These are phyloP conservation scores for Meiosimyza decipiens DNA, from an alignment of 2,888 invertebrate species.

Conservation along the genomic window DNA sequence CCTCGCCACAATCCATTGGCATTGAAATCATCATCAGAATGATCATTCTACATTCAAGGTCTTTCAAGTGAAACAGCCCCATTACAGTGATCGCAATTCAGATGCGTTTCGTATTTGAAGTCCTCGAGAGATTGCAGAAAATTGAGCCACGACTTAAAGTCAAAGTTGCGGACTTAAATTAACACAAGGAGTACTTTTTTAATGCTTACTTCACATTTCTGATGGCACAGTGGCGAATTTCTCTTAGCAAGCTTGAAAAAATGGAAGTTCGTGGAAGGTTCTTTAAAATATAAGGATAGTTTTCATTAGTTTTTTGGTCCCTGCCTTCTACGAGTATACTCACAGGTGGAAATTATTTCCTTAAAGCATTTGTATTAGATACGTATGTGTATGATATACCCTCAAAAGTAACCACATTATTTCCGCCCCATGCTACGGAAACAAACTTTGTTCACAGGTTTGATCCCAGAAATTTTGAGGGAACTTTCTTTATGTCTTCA, in stretches of 20 bases:
- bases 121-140: conserved; percentile 43
- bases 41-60: not conserved
- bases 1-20: not conserved
- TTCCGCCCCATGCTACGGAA: too few relatives aligned
- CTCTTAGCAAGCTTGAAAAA: too few relatives aligned
- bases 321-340: too few relatives aligned
- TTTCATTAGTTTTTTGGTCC: too few relatives aligned
- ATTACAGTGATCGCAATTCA: conserved; percentile 8
- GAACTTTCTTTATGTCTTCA: not conserved
- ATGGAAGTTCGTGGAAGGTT: too few relatives aligned
- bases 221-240: not conserved
- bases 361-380: too few relatives aligned
- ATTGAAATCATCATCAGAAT: not conserved
- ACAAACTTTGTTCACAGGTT: not conserved
- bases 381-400: too few relatives aligned
- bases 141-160: conserved; percentile 43
- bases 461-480: not conserved
- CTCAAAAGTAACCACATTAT: too few relatives aligned
- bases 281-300: too few relatives aligned
- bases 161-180: conserved; percentile 40
- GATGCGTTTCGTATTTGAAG: conserved; percentile 37
- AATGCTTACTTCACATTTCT: not conserved
- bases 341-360: not conserved
- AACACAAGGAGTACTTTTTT: too few relatives aligned
- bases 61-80: not conserved